phyloP scores from a whole-genome alignment of 2,888 invertebrate species.

The Leptinotarsa rubiginosa region DNA sequence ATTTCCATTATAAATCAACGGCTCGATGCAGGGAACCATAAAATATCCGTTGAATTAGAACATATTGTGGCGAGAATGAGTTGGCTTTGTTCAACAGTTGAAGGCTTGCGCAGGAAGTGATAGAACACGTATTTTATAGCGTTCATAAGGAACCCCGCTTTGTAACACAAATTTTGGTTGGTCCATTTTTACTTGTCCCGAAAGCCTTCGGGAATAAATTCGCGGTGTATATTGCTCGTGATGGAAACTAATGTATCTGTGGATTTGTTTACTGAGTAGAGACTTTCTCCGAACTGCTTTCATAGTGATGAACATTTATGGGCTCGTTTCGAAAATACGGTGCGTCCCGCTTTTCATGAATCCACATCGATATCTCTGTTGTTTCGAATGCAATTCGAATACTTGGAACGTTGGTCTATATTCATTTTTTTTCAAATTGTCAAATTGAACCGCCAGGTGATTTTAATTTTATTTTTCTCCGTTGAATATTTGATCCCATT shows the following conservation, averaged over 20 bases:
- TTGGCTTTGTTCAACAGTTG: conserved; percentile 47
- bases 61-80: conserved; percentile 40
- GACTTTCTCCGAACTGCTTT: conserved; percentile 35
- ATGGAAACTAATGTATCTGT: conserved; percentile 48
- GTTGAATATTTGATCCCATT: no score
- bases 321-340: background rate
- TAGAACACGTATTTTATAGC: conserved; percentile 53
- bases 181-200: conserved; percentile 50
- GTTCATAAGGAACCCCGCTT: conserved; percentile 40
- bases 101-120: conserved; percentile 45
- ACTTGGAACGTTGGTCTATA: no score
- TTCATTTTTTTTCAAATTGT: no score
- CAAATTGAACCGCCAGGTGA: no score
- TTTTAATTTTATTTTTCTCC: no score
- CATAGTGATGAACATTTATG: conserved; percentile 21
- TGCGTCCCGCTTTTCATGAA: no score
- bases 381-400: no score
- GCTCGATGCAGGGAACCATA: conserved; percentile 9
- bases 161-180: conserved; percentile 48
- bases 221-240: conserved; percentile 47
- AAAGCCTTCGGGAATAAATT: conserved; percentile 51
- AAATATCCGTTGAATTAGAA: conserved; percentile 39
- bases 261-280: conserved; percentile 48
- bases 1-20: conserved; percentile 3
- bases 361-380: no score